A percentile compares a stretch with the other conserved stretches of the same genome.
Conservation (phyloP, 2,113 vertebrate genomes). For the Ovibos moschatus region DNA sequence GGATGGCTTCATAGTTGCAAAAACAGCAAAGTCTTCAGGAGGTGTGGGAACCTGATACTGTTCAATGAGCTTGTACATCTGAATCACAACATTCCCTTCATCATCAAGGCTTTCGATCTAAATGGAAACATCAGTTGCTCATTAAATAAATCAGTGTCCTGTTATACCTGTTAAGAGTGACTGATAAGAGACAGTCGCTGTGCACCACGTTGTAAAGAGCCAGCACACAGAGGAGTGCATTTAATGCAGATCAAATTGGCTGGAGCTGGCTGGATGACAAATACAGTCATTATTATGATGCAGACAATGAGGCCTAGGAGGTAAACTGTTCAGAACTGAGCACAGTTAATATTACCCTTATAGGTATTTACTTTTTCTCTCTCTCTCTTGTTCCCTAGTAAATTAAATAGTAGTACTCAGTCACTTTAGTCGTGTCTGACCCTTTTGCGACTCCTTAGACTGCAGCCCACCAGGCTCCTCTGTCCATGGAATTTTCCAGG, state of each 20-base stretch:
- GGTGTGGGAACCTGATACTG: constrained; percentile 82
- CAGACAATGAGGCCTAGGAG: neutral
- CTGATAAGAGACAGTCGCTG: neutral
- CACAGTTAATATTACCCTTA: neutral
- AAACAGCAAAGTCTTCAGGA: constrained; percentile 86
- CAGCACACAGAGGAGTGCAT: neutral
- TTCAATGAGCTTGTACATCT: constrained; percentile 88
- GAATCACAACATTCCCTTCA: constrained; percentile 80
- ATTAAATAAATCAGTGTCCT: neutral
- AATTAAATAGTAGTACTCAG: neutral
- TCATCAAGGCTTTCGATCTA: constrained; percentile 85
- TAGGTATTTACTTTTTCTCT: neutral
- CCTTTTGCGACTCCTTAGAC: neutral
- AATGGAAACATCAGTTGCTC: neutral
- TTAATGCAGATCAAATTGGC: neutral
- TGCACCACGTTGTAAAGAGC: neutral
- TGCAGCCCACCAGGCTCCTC: neutral
- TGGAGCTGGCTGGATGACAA: neutral
- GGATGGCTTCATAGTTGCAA: constrained; percentile 82
- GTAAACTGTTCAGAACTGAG: neutral
- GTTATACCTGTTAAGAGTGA: neutral
- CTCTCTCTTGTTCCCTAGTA: neutral
- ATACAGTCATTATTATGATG: neutral
- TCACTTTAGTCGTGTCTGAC: rapidly evolving
- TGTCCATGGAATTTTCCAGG: neutral